Evolutionary conservation across 2,113 vertebrate species (phyloP).

Genomic region (Ochotona curzoniae): DNA sequence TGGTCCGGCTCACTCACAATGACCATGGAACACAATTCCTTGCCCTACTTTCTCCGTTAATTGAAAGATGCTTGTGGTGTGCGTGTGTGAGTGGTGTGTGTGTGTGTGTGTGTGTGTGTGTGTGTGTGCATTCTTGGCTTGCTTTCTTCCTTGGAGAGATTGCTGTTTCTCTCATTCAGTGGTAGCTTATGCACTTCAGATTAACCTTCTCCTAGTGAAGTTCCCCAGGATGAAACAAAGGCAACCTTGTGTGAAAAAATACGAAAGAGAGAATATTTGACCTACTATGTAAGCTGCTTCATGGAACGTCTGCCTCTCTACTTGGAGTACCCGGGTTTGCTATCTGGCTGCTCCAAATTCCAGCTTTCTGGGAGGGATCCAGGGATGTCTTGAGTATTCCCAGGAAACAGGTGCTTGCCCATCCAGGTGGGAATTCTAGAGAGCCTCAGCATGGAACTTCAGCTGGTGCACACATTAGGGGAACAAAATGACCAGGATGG

Average conservation of each 20-base stretch:
- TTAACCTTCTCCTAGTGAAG: constrained; percentile 30
- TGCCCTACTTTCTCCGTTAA: not conserved
- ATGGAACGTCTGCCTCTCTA: no score
- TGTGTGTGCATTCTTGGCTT: not conserved
- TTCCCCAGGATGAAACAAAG: constrained; percentile 51
- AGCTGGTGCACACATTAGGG: no score
- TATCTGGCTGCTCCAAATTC: no score
- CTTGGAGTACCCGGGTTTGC: no score
- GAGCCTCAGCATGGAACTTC: no score
- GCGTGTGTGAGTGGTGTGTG: no score
- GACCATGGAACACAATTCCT: not conserved
- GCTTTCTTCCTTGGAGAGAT: not conserved
- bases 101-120: not conserved
- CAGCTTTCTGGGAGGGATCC: no score
- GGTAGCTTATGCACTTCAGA: constrained; percentile 43
- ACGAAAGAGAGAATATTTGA: not conserved
- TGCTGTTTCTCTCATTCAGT: constrained; percentile 2
- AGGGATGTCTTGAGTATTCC: no score
- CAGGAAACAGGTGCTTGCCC: no score
- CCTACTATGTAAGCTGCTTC: no score
- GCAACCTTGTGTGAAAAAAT: constrained; percentile 49
- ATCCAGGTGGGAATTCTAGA: no score
- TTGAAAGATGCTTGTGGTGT: not conserved
- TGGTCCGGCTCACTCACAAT: not conserved
- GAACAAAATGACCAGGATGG: no score